phyloP scores from a whole-genome alignment of 2,113 vertebrate species.

The Callipepla squamata region DNA sequence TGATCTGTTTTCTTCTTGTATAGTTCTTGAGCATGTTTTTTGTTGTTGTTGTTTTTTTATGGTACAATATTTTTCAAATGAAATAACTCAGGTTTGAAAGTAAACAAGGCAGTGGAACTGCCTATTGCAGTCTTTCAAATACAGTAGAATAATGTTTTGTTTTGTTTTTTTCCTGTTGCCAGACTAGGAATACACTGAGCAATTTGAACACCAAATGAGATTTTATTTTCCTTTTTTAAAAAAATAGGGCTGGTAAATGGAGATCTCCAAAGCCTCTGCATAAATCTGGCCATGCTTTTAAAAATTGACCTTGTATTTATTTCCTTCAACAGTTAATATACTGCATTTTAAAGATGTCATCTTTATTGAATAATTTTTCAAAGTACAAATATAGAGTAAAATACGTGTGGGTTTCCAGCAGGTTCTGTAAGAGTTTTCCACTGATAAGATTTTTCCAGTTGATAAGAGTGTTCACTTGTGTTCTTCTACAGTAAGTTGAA shows the following conservation, averaged over 20 bases:
- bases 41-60: background rate
- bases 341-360: background rate
- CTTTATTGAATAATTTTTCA: background rate
- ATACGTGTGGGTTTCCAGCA: background rate
- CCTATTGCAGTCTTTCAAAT: background rate
- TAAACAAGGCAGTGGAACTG: background rate
- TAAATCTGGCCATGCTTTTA: background rate
- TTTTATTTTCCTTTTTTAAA: background rate
- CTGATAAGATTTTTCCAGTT: background rate
- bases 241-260: background rate
- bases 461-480: background rate
- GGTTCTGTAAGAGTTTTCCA: background rate
- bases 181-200: background rate
- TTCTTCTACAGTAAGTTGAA: background rate
- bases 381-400: background rate
- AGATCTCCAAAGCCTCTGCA: background rate
- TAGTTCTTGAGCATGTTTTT: rapidly evolving
- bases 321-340: background rate
- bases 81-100: background rate
- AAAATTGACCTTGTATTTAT: background rate
- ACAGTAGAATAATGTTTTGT: background rate
- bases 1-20: background rate
- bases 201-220: background rate
- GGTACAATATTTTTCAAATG: background rate
- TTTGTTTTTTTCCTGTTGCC: background rate